Evolutionary conservation across 2,113 vertebrate genomes (phyloP).

Genomic region (Microcebus ravelobensis): DNA sequence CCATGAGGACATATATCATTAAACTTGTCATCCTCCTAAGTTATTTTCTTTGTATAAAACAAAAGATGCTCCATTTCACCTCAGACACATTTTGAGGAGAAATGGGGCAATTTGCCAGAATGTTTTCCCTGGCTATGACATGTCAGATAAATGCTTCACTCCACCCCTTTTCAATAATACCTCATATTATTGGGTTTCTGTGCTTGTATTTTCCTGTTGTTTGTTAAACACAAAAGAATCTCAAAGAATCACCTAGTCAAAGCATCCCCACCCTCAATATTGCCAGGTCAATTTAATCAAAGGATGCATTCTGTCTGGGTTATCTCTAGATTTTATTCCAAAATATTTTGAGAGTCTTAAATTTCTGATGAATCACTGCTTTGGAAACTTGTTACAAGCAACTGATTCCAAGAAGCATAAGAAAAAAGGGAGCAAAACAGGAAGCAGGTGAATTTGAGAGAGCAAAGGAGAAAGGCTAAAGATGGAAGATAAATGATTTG

Average conservation of each 20-base stretch:
- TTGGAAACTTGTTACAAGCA: not conserved
- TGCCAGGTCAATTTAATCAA: not conserved
- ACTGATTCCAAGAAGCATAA: not conserved
- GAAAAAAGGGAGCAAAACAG: not conserved
- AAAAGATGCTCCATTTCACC: slow-evolving; percentile 67
- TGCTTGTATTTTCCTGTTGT: not conserved
- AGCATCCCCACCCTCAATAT: not conserved
- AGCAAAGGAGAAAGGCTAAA: not conserved
- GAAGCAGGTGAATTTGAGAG: not conserved
- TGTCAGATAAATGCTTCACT: not conserved
- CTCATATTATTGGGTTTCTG: not conserved
- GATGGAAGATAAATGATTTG: not conserved
- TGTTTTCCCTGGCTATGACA: slow-evolving; percentile 46
- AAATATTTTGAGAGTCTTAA: not conserved
- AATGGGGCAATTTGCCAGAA: slow-evolving; percentile 29
- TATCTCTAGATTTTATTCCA: not conserved
- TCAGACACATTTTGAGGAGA: slow-evolving; percentile 66
- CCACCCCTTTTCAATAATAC: not conserved
- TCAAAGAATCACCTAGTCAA: not conserved
- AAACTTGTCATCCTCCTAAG: slow-evolving; percentile 28
- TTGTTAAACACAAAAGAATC: not conserved
- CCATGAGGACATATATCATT: not conserved
- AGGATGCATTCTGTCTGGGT: not conserved
- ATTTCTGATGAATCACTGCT: not conserved
- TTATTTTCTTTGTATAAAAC: slow-evolving; percentile 54